Percentiles rank a stretch among this genome's conserved stretches.
Conservation (phyloP, 2,113 vertebrate species). For the Oceanites oceanicus region DNA sequence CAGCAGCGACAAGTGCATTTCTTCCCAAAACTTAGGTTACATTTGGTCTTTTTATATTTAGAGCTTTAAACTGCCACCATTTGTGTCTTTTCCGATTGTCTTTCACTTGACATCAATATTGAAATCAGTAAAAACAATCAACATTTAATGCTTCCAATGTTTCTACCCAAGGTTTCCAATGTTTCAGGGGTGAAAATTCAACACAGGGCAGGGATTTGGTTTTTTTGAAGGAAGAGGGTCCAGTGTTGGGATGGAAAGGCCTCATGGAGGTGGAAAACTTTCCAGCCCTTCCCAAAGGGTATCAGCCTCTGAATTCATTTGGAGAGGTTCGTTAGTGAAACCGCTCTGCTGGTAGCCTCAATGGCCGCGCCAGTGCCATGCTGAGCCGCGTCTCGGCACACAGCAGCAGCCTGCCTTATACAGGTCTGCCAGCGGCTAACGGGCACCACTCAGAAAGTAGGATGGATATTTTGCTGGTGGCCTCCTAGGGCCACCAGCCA, state of each 20-base stretch:
- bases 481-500: neutral
- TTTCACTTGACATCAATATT: neutral
- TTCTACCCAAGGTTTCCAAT: neutral
- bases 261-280: neutral
- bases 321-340: neutral
- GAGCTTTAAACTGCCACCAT: neutral
- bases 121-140: neutral
- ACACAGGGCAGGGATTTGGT: accelerated
- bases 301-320: neutral
- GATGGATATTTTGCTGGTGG: neutral
- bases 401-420: neutral
- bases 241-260: neutral
- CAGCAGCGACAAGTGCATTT: neutral
- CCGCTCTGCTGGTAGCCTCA: accelerated
- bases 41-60: neutral
- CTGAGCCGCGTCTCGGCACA: accelerated
- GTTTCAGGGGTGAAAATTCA: neutral
- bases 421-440: neutral
- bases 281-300: neutral
- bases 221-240: neutral
- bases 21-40: neutral
- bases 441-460: neutral
- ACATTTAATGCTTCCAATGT: neutral
- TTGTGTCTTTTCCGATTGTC: neutral
- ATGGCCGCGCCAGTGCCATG: neutral